Conservation (phyloP, 2,888 invertebrate species). For the Himalopsyche anomala region DNA sequence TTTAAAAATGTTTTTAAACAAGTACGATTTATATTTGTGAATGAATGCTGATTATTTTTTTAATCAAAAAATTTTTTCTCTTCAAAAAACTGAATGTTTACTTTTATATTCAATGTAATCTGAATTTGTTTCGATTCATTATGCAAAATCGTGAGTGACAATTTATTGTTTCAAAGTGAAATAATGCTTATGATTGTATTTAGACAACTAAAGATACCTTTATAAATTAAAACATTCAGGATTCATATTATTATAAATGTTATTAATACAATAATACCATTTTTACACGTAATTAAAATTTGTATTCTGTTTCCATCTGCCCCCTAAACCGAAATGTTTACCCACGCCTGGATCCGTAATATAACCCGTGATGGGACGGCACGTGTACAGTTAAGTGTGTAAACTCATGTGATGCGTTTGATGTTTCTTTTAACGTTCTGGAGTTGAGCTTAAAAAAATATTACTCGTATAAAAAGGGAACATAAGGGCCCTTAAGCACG, state of each 20-base stretch:
- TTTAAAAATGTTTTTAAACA: too few species aligned
- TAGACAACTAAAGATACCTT: not conserved
- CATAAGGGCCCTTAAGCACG: not conserved
- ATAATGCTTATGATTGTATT: not conserved
- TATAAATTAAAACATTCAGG: not conserved
- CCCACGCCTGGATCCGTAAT: not conserved
- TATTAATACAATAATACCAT: not conserved
- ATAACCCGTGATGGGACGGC: not conserved
- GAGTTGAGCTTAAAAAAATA: not conserved
- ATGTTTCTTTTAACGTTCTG: slow-evolving; percentile 16
- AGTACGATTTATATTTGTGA: too few species aligned
- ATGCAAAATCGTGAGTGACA: too few species aligned
- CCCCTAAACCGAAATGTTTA: not conserved
- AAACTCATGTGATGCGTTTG: slow-evolving; percentile 4
- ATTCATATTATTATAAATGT: not conserved
- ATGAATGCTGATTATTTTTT: too few species aligned
- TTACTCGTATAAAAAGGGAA: not conserved
- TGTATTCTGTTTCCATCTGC: slow-evolving; percentile 1
- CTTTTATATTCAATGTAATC: too few species aligned
- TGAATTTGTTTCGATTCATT: too few species aligned
- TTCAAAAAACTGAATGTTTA: too few species aligned
- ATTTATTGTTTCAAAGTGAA: not conserved
- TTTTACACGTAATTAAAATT: not conserved
- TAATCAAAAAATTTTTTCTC: too few species aligned
- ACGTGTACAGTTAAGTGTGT: slow-evolving; percentile 2